A percentile compares a stretch with the other conserved stretches of the same genome.
These are phyloP conservation scores for Noctua janthina DNA, from an alignment of 2,888 invertebrate species.

Conservation along the genomic window DNA sequence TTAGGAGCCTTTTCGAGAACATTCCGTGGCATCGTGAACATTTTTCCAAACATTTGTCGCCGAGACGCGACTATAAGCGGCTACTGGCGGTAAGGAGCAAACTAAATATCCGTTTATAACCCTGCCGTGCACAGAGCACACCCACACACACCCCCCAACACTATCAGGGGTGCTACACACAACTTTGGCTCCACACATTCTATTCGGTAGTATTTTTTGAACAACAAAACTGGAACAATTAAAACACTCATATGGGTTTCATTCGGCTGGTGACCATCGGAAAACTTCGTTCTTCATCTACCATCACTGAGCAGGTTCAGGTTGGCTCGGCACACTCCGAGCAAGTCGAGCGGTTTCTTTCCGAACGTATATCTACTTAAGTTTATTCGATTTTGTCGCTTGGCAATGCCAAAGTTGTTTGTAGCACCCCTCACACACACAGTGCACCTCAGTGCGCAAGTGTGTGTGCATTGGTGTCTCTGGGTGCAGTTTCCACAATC, in stretches of 20 bases:
- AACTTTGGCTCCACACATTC: background rate
- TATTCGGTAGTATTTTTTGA: background rate
- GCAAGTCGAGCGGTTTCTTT: background rate
- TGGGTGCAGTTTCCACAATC: background rate
- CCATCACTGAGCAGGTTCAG: background rate
- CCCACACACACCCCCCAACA: background rate
- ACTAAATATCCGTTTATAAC: slow-evolving; percentile 47
- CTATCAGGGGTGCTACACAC: background rate
- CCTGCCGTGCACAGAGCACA: background rate
- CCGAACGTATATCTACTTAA: background rate
- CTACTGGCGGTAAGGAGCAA: slow-evolving; percentile 11
- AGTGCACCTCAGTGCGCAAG: background rate
- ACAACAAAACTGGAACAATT: background rate
- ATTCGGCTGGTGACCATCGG: background rate
- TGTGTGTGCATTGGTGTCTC: background rate
- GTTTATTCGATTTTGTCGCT: background rate
- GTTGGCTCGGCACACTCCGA: background rate
- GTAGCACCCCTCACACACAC: background rate
- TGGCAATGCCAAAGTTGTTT: background rate
- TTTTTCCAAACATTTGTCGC: slow-evolving; percentile 33
- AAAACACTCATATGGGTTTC: background rate
- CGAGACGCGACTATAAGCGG: slow-evolving; percentile 21
- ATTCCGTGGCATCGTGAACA: slow-evolving; percentile 14
- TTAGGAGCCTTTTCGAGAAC: background rate
- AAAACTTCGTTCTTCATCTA: background rate